Conservation (phyloP, 2,888 invertebrate species). For the Calameuta idolon region DNA sequence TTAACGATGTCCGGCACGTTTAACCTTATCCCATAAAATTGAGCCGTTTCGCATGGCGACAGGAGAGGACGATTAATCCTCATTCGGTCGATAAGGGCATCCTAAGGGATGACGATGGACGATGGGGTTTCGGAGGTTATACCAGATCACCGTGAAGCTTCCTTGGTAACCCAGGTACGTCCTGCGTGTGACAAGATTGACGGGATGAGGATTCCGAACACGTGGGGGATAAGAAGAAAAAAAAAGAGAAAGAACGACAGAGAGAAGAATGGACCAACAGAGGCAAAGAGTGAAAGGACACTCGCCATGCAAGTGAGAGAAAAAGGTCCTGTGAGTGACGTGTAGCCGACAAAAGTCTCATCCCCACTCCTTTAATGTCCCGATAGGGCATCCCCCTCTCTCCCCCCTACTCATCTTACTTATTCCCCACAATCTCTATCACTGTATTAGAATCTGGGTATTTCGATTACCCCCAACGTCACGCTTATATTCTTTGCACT, state of each 20-base stretch:
- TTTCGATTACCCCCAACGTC: not conserved
- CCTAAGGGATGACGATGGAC: not conserved
- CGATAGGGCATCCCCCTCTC: not conserved
- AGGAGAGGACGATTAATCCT: constrained; percentile 38
- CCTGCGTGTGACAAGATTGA: constrained; percentile 22
- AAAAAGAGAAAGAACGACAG: constrained; percentile 7
- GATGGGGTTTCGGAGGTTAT: not conserved
- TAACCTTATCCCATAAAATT: constrained; percentile 24
- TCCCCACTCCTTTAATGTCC: not conserved
- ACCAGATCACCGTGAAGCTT: not conserved
- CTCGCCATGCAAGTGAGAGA: not conserved
- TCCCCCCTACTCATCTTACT: not conserved
- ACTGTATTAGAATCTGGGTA: not conserved
- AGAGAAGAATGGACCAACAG: not conserved
- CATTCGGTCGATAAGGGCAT: constrained; percentile 26
- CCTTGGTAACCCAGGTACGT: not conserved
- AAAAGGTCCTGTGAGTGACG: constrained; percentile 3
- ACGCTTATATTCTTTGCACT: not conserved
- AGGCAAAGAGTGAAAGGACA: not conserved
- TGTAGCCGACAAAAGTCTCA: not conserved
- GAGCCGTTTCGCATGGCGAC: constrained; percentile 25
- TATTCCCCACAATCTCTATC: not conserved
- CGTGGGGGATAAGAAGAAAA: constrained; percentile 1
- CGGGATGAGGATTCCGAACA: constrained; percentile 4
- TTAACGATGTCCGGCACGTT: too few species aligned